These are phyloP conservation scores for Bos javanicus DNA, from an alignment of 2,113 vertebrate species.

Conservation along the genomic window DNA sequence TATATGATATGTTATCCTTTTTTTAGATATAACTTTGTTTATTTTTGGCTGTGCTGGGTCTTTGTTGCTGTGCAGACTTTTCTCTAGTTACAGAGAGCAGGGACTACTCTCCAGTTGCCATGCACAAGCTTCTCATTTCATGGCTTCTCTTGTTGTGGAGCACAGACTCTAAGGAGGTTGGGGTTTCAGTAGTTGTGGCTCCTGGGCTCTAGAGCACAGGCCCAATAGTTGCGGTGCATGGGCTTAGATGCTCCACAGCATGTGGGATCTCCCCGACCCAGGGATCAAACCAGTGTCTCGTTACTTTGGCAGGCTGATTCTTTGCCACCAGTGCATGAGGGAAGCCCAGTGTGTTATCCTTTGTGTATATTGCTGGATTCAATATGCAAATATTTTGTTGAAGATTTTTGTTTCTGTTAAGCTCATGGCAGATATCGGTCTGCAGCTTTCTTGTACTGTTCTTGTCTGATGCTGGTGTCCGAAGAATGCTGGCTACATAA, in stretches of 20 bases:
- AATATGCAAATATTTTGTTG: not conserved
- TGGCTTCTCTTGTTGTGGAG: not conserved
- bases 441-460: not conserved
- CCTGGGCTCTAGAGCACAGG: not conserved
- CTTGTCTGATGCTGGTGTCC: not conserved
- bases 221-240: not conserved
- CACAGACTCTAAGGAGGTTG: not conserved
- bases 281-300: not conserved
- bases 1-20: not conserved
- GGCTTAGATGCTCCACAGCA: not conserved
- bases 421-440: not conserved
- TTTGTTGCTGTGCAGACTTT: not conserved
- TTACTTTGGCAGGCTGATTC: not conserved
- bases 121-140: not conserved
- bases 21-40: not conserved
- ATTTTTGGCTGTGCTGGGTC: not conserved
- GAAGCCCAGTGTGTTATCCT: not conserved
- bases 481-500: not conserved
- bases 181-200: not conserved
- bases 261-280: not conserved
- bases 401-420: not conserved
- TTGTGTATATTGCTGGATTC: not conserved
- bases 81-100: not conserved
- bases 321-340: fast-evolving
- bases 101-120: not conserved